A percentile compares a stretch with the other conserved stretches of the same genome.
These are phyloP conservation scores for Phytoseiulus persimilis DNA, from an alignment of 2,888 invertebrate genomes.

Conservation along the genomic window DNA sequence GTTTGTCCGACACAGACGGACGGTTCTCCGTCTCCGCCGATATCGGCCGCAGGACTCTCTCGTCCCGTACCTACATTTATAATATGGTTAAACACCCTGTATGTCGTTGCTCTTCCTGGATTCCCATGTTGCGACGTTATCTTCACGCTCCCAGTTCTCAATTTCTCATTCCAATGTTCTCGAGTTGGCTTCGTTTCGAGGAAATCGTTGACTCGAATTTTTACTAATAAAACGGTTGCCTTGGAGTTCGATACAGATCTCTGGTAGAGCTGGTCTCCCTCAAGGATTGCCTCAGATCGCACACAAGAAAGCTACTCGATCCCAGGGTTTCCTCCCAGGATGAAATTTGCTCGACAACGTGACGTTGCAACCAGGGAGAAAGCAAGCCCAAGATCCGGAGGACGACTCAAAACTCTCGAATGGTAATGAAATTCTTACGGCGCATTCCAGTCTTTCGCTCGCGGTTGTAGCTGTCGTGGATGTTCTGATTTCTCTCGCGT, in stretches of 20 bases:
- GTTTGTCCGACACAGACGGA: background rate
- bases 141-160: background rate
- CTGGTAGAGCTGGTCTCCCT: too few species aligned
- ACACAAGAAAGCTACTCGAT: too few species aligned
- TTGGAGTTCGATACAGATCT: too few species aligned
- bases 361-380: background rate
- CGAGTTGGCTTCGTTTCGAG: background rate
- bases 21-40: background rate
- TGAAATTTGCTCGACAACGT: background rate
- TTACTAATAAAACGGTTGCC: background rate
- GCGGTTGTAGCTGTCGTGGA: background rate
- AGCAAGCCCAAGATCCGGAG: background rate
- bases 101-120: conserved; percentile 23
- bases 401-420: background rate
- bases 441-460: background rate
- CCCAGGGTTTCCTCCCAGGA: background rate
- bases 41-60: background rate
- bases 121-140: conserved; percentile 9
- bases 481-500: background rate
- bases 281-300: background rate
- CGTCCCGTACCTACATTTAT: conserved; percentile 22
- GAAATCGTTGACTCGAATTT: too few species aligned
- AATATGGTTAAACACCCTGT: conserved; percentile 39
- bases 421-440: background rate
- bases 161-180: too few species aligned